These are phyloP conservation scores for Aurelia sp. DNA, from an alignment of 30 jellyfish, hydroid and myxozoan species.

Conservation along the genomic window DNA sequence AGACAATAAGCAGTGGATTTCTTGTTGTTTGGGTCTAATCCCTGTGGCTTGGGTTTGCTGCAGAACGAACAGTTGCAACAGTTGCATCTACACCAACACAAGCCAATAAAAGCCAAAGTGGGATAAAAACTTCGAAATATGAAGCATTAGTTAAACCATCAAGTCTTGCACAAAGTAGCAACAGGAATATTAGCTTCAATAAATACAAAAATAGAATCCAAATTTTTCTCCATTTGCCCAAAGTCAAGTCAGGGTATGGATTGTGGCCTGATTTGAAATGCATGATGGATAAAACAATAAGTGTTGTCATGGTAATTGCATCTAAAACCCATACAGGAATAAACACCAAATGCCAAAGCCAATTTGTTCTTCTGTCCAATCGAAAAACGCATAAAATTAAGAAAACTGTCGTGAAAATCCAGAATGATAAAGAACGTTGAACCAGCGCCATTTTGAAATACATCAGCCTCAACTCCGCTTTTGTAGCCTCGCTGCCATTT, in stretches of 20 bases:
- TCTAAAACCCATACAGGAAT: slow-evolving; percentile 92
- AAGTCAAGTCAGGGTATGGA: slow-evolving; percentile 46
- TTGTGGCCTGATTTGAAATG: slow-evolving; percentile 68
- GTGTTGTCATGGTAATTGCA: slow-evolving; percentile 59
- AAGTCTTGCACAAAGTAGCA: slow-evolving; percentile 84
- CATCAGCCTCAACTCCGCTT: too few species aligned
- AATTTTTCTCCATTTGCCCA: slow-evolving; percentile 70
- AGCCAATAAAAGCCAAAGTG: slow-evolving; percentile 81
- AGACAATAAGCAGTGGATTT: neutral
- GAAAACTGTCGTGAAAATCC: slow-evolving; percentile 74
- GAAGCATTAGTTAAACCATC: slow-evolving; percentile 80
- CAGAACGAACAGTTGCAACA: slow-evolving; percentile 79
- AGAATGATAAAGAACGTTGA: slow-evolving; percentile 73
- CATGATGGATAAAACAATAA: slow-evolving; percentile 44
- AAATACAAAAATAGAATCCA: slow-evolving; percentile 65
- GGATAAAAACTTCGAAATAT: slow-evolving; percentile 72
- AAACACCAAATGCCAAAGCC: slow-evolving; percentile 93
- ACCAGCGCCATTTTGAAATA: slow-evolving; percentile 84
- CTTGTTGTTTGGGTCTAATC: slow-evolving; percentile 18
- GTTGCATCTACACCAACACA: slow-evolving; percentile 57
- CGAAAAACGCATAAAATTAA: slow-evolving; percentile 73
- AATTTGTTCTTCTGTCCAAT: slow-evolving; percentile 72
- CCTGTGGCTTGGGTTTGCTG: slow-evolving; percentile 41
- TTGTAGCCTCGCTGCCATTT: neutral
- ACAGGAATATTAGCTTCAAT: slow-evolving; percentile 61